Percentiles rank a stretch among this genome's conserved stretches.
Evolutionary conservation across 2,797 vertebrate genomes (phyloP).

Genomic region (Enteromius afrohamiltoni): DNA sequence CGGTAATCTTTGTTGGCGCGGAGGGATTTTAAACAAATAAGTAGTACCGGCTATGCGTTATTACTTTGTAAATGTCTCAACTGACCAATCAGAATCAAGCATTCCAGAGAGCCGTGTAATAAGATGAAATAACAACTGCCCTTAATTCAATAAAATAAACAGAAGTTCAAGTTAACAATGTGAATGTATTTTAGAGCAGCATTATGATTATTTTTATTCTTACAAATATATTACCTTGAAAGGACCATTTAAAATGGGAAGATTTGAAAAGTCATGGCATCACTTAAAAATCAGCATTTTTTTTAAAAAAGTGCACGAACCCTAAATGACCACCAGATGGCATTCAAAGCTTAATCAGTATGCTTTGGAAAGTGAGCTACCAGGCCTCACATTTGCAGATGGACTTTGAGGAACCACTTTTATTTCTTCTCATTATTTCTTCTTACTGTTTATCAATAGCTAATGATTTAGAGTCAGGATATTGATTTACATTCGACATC

Average conservation of each 20-base stretch:
- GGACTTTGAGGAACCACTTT: neutral
- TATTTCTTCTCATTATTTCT: neutral
- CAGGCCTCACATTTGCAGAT: neutral
- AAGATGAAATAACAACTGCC: neutral
- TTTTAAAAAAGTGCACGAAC: neutral
- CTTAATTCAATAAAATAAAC: neutral
- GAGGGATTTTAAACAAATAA: too few species aligned
- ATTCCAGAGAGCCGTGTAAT: too few species aligned
- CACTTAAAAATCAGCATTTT: neutral
- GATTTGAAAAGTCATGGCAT: neutral
- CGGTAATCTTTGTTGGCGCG: too few species aligned
- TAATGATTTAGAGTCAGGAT: neutral
- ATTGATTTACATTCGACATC: neutral
- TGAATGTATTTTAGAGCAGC: neutral
- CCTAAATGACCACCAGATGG: slow-evolving; percentile 30
- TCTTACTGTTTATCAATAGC: neutral
- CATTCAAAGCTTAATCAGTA: slow-evolving; percentile 12
- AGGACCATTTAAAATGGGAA: neutral
- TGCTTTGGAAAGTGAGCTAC: neutral
- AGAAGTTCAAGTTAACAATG: neutral
- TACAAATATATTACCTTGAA: neutral
- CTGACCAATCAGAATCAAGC: too few species aligned
- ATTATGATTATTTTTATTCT: neutral
- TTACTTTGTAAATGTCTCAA: too few species aligned
- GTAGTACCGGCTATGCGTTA: too few species aligned